These are phyloP conservation scores for Chrysemys picta DNA, from an alignment of 2,113 vertebrate species.

Conservation along the genomic window DNA sequence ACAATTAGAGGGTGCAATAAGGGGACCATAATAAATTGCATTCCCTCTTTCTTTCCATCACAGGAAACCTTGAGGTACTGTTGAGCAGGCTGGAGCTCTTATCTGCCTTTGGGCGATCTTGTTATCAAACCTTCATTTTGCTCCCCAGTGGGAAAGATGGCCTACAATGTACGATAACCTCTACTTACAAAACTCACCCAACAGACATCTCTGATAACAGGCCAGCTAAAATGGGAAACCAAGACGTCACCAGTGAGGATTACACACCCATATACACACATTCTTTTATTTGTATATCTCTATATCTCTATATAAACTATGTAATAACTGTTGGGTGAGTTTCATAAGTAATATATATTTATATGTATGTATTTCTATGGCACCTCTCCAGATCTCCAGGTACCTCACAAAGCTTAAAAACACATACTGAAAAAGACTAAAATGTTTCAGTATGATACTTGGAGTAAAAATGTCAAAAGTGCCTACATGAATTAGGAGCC, in stretches of 20 bases:
- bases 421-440: neutral
- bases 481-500: neutral
- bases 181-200: slow-evolving; percentile 80
- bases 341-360: no score
- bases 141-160: slow-evolving; percentile 78
- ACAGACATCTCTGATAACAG: slow-evolving; percentile 78
- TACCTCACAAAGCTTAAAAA: slow-evolving; percentile 11
- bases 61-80: slow-evolving; percentile 74
- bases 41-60: slow-evolving; percentile 71
- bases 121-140: slow-evolving; percentile 77
- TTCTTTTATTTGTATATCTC: neutral
- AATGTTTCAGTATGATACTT: neutral
- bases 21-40: slow-evolving; percentile 75
- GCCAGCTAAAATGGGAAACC: slow-evolving; percentile 70
- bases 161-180: slow-evolving; percentile 81
- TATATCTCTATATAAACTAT: neutral
- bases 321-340: no score
- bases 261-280: neutral
- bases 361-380: neutral
- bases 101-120: slow-evolving; percentile 78
- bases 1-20: slow-evolving; percentile 60
- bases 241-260: slow-evolving; percentile 61
- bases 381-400: neutral
- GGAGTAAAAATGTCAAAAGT: slow-evolving; percentile 15
- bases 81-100: slow-evolving; percentile 75